Evolutionary conservation across 2,888 invertebrate species (phyloP), one percentile per base, ranked within the genome.

Genomic region (Tenthredo livida): DNA sequence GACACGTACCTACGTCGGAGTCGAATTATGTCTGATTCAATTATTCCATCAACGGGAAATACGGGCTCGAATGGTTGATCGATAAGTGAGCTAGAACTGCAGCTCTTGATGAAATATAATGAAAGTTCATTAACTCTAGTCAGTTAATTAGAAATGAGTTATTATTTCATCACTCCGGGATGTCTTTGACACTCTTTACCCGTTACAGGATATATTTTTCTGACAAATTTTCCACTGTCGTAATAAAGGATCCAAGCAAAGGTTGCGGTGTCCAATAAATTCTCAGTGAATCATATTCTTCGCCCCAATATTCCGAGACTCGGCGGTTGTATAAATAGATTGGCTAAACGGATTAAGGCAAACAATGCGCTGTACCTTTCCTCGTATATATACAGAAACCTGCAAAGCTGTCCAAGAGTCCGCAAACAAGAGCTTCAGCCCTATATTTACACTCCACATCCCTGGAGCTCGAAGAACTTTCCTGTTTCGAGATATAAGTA

Each of bases 71-170:
- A 80, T 21, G 61, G 61, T 80, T 40, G 40, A 21, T 61, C 61
- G 40, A 61, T 80, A 80, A 61, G 40, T 61, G n/a, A 61, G 58
- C 21, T 61, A 5, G 12, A 58, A 61, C 40, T 61, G 80, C 61
- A 61, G 6, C 80, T 37, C 40, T 6, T 37, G 37, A 40, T 61
- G 40, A 40, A 21, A 80, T 40, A 40, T 80, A 21, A 61, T 80
- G 37, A 80, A 54, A 80, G 80, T 80, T 80, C 61, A 40, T 80
- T 25, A 61, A 61, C 80, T 21, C 37, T 4, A 61, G 25, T 40
- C 6, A 77, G 54, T 50, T 17, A 33, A 77, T 77, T 77, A 54
- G 33, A 54, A 54, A 54, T 54, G 33, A 77, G n/a, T 4, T 54
- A 6, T 21, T 54, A 6, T 6, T 37, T 37, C 75, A 1, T n/a